These are phyloP conservation scores for Streptopelia turtur DNA, from an alignment of 2,797 vertebrate species.

Conservation along the genomic window DNA sequence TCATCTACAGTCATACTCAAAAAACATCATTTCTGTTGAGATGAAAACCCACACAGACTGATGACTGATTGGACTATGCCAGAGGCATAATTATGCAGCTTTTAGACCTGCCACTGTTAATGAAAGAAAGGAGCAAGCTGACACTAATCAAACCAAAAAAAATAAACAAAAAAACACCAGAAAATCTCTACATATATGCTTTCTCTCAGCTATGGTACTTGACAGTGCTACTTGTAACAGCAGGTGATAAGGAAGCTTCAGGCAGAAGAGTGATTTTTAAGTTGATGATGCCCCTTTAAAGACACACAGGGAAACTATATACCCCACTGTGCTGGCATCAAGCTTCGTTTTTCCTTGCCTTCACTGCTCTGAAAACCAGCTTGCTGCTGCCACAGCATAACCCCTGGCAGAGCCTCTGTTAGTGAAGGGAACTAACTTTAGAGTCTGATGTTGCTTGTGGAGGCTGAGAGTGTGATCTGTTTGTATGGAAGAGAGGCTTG, in stretches of 20 bases:
- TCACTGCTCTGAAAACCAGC: neutral
- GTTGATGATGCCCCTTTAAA: constrained; percentile 6
- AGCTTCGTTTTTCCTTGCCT: neutral
- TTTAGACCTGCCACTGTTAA: neutral
- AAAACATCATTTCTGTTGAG: accelerated
- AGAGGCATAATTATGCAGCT: neutral
- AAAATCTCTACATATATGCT: neutral
- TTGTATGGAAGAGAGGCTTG: neutral
- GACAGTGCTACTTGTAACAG: constrained; percentile 16
- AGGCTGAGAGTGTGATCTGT: neutral
- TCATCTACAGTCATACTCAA: neutral
- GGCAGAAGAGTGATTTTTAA: constrained; percentile 27
- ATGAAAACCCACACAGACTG: neutral
- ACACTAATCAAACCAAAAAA: constrained; percentile 15
- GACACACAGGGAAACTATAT: neutral
- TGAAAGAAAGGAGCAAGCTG: neutral
- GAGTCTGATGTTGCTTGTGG: neutral
- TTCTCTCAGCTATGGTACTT: neutral
- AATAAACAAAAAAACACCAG: neutral
- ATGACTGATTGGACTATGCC: neutral
- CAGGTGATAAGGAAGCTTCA: constrained; percentile 36
- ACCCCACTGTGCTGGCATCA: neutral
- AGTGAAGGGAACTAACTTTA: neutral
- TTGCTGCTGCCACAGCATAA: neutral
- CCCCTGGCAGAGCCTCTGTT: neutral